Percentiles rank a stretch among this genome's conserved stretches.
Evolutionary conservation across 2,113 vertebrate species (phyloP).

Genomic region (Lasiurus cinereus): DNA sequence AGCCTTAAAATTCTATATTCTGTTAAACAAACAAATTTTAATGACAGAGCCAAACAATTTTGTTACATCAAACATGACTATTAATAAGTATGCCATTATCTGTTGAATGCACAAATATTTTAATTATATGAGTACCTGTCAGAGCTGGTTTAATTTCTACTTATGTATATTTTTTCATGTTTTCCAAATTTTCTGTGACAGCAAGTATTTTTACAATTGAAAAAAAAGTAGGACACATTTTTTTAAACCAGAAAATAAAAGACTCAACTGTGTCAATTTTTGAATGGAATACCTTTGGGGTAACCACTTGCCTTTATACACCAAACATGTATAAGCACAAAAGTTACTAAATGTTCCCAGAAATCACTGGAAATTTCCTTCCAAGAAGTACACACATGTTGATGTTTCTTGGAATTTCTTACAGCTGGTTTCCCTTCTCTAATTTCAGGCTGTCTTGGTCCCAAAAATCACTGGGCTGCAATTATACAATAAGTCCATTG

Average conservation of each 20-base stretch:
- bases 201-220: not conserved
- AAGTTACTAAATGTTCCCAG: slow-evolving; percentile 68
- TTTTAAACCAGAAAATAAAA: slow-evolving; percentile 11
- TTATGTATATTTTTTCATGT: not conserved
- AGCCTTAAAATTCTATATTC: not conserved
- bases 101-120: slow-evolving; percentile 16
- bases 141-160: slow-evolving; percentile 10
- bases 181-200: slow-evolving; percentile 14
- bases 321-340: slow-evolving; percentile 50
- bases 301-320: slow-evolving; percentile 50
- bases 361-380: slow-evolving; percentile 74
- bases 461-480: slow-evolving; percentile 27
- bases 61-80: not conserved
- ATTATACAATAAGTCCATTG: slow-evolving; percentile 63
- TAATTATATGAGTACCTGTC: not conserved
- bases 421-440: slow-evolving; percentile 62
- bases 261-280: slow-evolving; percentile 29
- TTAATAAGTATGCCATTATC: not conserved
- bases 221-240: not conserved
- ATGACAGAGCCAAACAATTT: slow-evolving; percentile 43
- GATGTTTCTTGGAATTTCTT: slow-evolving; percentile 74
- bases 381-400: slow-evolving; percentile 57
- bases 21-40: not conserved
- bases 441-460: slow-evolving; percentile 50
- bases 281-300: slow-evolving; percentile 34